Evolutionary conservation across 2,888 invertebrate genomes (phyloP), one percentile per base, ranked within the genome.

Genomic region (Pterostichus niger): DNA sequence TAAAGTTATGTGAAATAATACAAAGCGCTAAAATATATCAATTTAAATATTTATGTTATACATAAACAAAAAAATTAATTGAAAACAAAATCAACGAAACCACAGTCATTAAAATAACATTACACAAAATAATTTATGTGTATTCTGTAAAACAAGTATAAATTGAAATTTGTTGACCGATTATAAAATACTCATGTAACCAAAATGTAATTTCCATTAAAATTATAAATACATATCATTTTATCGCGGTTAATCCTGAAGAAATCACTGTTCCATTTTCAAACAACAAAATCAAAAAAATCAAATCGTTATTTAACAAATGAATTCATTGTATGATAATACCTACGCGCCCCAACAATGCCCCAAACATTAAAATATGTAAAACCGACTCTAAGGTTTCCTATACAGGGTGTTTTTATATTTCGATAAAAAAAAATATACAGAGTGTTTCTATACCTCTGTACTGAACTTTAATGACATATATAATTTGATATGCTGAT

Each of bases 151-250:
- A 54, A 54, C 54, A 54, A 54, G 15, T 54, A 54, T 54, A 54
- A 54, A 54, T 15, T 54, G 54, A 54, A 54, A 54, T 54, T 54
- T 54, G 13, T 54, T 54, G 54, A 54, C 40, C 54, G 54, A 54
- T 54, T 40, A 15, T 54, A n/a, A 54, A 54, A 13, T 54, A 13
- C 54, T 40, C 40, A 40, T 40, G 9, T 6, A 40, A 54, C 15
- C 17, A n/a, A 13, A 54, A 54, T 54, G 54, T n/a, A 54, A 54
- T 54, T 13, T 54, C 54, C 54, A 54, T 54, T 13, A 13, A 54
- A 54, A 54, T 54, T 54, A 54, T 54, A 54, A 54, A 15, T 54
- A 54, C 54, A 54, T 54, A 54, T 54, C 13, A 54, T 54, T 54
- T 54, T 54, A 54, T 54, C 6, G 54, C 10, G 7, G 6, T 54